These are phyloP conservation scores for Trichopria drosophilae DNA, from an alignment of 2,888 invertebrate genomes.

Conservation along the genomic window DNA sequence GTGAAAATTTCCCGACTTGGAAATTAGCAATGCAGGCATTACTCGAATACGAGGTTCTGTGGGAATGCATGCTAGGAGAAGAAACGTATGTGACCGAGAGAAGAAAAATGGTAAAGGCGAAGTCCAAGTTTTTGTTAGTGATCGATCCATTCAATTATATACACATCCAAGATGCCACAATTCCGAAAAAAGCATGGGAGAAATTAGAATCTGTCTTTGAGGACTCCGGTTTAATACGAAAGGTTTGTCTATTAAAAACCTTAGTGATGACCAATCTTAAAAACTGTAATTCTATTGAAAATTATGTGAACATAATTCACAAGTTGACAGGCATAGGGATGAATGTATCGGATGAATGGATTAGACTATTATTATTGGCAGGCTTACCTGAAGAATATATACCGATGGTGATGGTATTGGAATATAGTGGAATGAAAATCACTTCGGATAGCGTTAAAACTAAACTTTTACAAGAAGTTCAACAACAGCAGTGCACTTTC, in stretches of 20 bases:
- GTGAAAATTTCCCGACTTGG: constrained; percentile 16
- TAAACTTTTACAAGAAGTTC: constrained; percentile 39
- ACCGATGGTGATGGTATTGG: constrained; percentile 42
- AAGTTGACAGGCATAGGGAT: too few species aligned
- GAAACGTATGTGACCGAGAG: constrained; percentile 5
- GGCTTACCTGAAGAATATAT: constrained; percentile 38
- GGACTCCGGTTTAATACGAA: too few species aligned
- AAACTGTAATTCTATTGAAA: too few species aligned
- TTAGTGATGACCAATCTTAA: too few species aligned
- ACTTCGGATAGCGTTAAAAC: constrained; percentile 38
- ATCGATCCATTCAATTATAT: constrained; percentile 34
- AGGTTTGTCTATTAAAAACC: too few species aligned
- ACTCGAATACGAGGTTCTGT: constrained; percentile 11
- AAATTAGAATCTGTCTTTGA: constrained; percentile 29
- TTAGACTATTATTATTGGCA: constrained; percentile 43
- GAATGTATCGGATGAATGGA: constrained; percentile 39
- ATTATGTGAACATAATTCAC: too few species aligned
- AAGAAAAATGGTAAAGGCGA: too few species aligned
- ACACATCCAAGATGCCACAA: constrained; percentile 31
- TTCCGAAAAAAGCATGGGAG: constrained; percentile 34
- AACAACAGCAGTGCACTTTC: too few species aligned
- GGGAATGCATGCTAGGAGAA: constrained; percentile 11
- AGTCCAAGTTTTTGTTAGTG: constrained; percentile 36
- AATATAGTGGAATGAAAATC: constrained; percentile 36
- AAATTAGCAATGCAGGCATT: constrained; percentile 12